Evolutionary conservation across 2,888 invertebrate species (phyloP).

Genomic region (Dolomedes plantarius): DNA sequence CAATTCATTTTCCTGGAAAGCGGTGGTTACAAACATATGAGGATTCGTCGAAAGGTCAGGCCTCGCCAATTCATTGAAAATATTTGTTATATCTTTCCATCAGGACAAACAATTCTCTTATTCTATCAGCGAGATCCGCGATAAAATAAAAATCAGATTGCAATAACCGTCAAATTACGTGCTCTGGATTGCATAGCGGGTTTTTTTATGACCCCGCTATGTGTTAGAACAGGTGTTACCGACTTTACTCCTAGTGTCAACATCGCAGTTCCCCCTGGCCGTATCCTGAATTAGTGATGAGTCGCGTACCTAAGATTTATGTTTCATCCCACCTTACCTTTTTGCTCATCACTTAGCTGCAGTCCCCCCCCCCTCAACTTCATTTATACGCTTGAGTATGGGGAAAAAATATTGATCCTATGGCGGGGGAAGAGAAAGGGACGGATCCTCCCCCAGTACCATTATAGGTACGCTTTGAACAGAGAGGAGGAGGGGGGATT

Average conservation of each 20-base stretch:
- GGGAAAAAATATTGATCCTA: constrained; percentile 55
- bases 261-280: not conserved
- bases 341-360: constrained; percentile 5
- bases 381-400: not conserved
- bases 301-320: not conserved
- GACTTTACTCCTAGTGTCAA: not conserved
- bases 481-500: constrained; percentile 28
- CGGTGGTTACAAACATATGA: too few relatives aligned
- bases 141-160: too few relatives aligned
- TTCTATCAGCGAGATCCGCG: too few relatives aligned
- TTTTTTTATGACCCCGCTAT: too few relatives aligned
- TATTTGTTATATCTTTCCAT: too few relatives aligned
- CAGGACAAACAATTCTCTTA: too few relatives aligned
- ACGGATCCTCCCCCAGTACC: constrained; percentile 23
- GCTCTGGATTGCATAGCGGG: too few relatives aligned
- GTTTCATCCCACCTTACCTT: not conserved
- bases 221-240: constrained; percentile 5
- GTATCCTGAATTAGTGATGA: not conserved
- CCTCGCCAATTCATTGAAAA: too few relatives aligned
- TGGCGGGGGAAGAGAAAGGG: constrained; percentile 26
- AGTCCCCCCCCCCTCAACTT: constrained; percentile 7
- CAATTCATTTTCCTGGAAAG: too few relatives aligned
- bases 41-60: too few relatives aligned
- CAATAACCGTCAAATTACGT: too few relatives aligned
- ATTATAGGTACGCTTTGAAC: constrained; percentile 32